phyloP scores from a whole-genome alignment of 2,888 invertebrate genomes.

The Erynnis tages region DNA sequence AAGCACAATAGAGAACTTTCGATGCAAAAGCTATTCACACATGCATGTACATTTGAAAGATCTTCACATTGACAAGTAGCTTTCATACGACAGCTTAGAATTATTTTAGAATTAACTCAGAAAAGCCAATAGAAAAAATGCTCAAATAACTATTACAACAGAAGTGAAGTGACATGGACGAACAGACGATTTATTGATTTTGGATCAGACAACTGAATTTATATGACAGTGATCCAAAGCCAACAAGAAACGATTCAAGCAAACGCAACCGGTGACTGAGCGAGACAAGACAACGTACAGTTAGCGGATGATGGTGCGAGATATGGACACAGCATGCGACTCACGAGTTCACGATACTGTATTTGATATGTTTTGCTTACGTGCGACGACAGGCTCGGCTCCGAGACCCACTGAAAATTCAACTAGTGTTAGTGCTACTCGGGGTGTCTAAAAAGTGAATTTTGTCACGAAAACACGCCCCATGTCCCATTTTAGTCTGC shows the following conservation, averaged over 20 bases:
- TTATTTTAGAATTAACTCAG: conserved; percentile 1
- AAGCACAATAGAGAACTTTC: conserved; percentile 19
- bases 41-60: conserved; percentile 29
- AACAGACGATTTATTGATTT: conserved; percentile 25
- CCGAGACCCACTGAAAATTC: conserved; percentile 78
- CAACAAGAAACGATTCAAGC: conserved; percentile 29
- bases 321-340: conserved; percentile 71
- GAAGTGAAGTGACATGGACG: conserved; percentile 19
- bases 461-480: conserved; percentile 32
- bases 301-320: conserved; percentile 57
- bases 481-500: conserved; percentile 35
- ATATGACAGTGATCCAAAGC: conserved; percentile 32
- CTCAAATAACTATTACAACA: conserved; percentile 4
- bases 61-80: conserved; percentile 5
- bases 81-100: conserved; percentile 11
- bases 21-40: conserved; percentile 34
- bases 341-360: conserved; percentile 69
- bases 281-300: conserved; percentile 58
- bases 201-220: conserved; percentile 12
- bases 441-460: conserved; percentile 46
- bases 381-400: conserved; percentile 74
- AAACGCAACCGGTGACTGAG: conserved; percentile 39
- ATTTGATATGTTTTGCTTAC: conserved; percentile 70
- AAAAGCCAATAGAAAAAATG: conserved; percentile 17
- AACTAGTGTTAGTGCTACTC: conserved; percentile 73